Evolutionary conservation across 2,888 invertebrate genomes (phyloP), one percentile per base, ranked within the genome.

Genomic region (Drosophila percnosoma): DNA sequence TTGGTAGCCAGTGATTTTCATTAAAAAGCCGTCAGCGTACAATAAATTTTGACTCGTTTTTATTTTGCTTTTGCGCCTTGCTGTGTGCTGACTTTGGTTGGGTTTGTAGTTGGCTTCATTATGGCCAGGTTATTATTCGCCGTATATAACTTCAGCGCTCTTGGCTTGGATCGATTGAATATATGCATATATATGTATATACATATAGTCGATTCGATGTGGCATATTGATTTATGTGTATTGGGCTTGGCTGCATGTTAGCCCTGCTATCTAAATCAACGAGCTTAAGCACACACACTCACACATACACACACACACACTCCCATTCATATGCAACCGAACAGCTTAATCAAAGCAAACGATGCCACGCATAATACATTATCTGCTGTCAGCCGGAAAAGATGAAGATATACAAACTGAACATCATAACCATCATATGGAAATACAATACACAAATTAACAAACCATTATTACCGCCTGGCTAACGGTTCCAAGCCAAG

Each of bases 11-110:
- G 73, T 82, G 89, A 85, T 88, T 89, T 88, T 87, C 87, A 88
- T 88, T 88, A 88, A 87, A 89, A 88, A 89, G 85, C 83, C 89
- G 87, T 88, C 87, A 88, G 83, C 87, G 87, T 85, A 85, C 82
- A 83, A 89, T 88, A 89, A 85, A 89, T 89, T 87, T 87, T 82
- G 68, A 80, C 76, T 74, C 74, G 80, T 78, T 87, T 84, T 78
- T 78, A 54, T 34, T 58, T 66, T 27, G 52, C 65, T 72, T 75
- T 77, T 84, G 73, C 72, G 75, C 73, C 80, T 73, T 74, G 80
- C 75, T 82, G 84, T 66, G 77, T 74, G 79, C 71, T 52, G 74
- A 73, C 82, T 83, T 78, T 70, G 74, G 60, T 55, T 74, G 73
- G 61, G 55, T 70, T 72, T 74, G 49, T 48, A 63, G 75, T 74